Evolutionary conservation across 1,140 invertebrate genomes (phyloP).

Genomic region (Ptiloglossa arizonensis): DNA sequence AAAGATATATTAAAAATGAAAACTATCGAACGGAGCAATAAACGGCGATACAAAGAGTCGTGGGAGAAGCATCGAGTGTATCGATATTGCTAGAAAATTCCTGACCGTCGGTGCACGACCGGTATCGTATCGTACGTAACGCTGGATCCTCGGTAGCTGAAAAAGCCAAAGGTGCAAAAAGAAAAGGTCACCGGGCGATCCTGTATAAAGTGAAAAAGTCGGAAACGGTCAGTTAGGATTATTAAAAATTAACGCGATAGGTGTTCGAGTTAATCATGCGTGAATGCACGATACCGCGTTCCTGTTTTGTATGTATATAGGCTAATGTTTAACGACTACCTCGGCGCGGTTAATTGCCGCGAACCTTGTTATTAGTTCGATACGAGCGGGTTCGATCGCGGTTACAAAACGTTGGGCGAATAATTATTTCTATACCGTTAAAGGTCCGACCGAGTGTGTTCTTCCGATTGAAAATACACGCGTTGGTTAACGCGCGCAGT

Average conservation of each 20-base stretch:
- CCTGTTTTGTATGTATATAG: constrained; percentile 41
- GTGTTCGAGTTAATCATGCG: constrained; percentile 30
- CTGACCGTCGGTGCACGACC: too few species aligned
- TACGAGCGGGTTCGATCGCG: constrained; percentile 30
- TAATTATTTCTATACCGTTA: constrained; percentile 48
- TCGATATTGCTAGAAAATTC: too few species aligned
- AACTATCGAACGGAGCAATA: too few species aligned
- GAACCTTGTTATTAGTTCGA: constrained; percentile 59
- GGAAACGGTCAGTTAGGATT: background rate
- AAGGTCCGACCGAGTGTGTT: constrained; percentile 6
- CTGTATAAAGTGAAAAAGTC: background rate
- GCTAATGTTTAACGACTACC: constrained; percentile 53
- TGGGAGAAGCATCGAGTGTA: too few species aligned
- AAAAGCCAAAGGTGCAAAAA: too few species aligned
- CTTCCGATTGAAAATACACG: too few species aligned
- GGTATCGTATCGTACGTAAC: too few species aligned
- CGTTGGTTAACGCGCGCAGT: constrained; percentile 4
- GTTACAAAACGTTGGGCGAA: constrained; percentile 50
- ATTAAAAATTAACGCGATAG: background rate
- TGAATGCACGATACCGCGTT: constrained; percentile 26
- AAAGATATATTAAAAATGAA: too few species aligned
- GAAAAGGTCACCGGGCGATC: too few species aligned
- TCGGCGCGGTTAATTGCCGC: constrained; percentile 50
- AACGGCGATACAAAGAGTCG: too few species aligned
- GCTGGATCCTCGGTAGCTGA: too few species aligned